Evolutionary conservation across 1,140 invertebrate genomes (phyloP).

Genomic region (Ectropis grisescens): DNA sequence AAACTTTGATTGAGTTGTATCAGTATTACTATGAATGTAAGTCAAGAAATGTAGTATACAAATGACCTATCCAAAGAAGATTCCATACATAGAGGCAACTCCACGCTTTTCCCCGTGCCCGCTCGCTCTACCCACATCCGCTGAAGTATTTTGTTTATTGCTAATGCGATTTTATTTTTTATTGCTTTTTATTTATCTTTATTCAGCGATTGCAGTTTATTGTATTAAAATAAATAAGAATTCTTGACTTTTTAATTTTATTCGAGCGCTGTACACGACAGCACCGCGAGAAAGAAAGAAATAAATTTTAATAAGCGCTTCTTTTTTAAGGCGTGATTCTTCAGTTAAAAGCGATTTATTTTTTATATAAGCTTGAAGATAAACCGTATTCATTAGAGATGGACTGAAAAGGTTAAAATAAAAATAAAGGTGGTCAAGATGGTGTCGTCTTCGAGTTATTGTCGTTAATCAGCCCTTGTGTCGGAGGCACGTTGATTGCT

Average conservation of each 20-base stretch:
- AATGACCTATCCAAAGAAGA: too few species aligned
- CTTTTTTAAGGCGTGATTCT: conserved; percentile 71
- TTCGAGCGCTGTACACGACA: conserved; percentile 63
- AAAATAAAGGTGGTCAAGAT: conserved; percentile 58
- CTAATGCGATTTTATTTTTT: conserved; percentile 71
- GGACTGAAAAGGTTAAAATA: conserved; percentile 62
- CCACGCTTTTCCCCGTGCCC: conserved; percentile 39
- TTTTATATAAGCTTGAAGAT: conserved; percentile 69
- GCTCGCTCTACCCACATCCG: conserved; percentile 62
- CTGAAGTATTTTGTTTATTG: conserved; percentile 71
- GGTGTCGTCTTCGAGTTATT: conserved; percentile 61
- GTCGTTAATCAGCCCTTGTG: conserved; percentile 54
- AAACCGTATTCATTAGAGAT: conserved; percentile 70
- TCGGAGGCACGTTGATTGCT: conserved; percentile 41
- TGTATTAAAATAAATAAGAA: conserved; percentile 71
- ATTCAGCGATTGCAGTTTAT: conserved; percentile 70
- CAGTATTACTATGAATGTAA: too few species aligned
- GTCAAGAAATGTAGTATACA: too few species aligned
- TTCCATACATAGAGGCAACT: too few species aligned
- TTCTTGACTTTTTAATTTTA: conserved; percentile 71
- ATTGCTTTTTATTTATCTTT: conserved; percentile 70
- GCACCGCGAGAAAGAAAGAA: conserved; percentile 64
- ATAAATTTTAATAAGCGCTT: conserved; percentile 71
- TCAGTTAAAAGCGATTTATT: conserved; percentile 70
- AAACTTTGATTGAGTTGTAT: too few species aligned